Conservation (phyloP, 2,113 vertebrate genomes). For the Catharus minimus region DNA sequence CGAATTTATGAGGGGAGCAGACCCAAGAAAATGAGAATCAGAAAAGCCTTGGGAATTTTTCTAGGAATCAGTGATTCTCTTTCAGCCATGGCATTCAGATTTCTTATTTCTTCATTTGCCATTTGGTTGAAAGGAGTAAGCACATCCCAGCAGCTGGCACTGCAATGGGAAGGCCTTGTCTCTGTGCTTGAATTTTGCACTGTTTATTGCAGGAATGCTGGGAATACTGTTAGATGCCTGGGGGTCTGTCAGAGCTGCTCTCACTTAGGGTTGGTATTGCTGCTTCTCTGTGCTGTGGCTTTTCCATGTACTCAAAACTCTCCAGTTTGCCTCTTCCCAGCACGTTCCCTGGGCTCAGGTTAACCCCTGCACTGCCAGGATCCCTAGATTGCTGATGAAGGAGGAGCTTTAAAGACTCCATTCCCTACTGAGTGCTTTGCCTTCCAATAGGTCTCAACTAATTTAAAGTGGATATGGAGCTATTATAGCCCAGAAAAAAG, state of each 20-base stretch:
- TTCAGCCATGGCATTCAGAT: neutral
- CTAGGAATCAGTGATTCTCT: neutral
- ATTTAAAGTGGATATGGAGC: neutral
- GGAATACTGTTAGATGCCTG: neutral
- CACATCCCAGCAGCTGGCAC: neutral
- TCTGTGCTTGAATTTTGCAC: neutral
- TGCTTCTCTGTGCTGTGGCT: neutral
- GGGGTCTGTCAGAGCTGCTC: neutral
- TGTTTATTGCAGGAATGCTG: accelerated
- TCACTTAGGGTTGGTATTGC: neutral
- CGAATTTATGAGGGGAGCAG: neutral
- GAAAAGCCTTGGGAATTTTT: neutral
- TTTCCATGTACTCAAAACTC: neutral
- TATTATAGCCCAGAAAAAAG: neutral
- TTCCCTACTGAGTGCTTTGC: neutral
- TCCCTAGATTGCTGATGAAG: neutral
- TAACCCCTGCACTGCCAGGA: neutral
- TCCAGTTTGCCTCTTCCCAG: neutral
- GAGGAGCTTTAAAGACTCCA: neutral
- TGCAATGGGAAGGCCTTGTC: neutral
- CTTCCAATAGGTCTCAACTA: neutral
- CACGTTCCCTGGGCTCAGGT: neutral
- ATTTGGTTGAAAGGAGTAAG: neutral
- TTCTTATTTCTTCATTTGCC: neutral
- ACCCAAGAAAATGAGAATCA: neutral